Conservation (phyloP, 2,113 vertebrate species). For the Gymnarchus niloticus region DNA sequence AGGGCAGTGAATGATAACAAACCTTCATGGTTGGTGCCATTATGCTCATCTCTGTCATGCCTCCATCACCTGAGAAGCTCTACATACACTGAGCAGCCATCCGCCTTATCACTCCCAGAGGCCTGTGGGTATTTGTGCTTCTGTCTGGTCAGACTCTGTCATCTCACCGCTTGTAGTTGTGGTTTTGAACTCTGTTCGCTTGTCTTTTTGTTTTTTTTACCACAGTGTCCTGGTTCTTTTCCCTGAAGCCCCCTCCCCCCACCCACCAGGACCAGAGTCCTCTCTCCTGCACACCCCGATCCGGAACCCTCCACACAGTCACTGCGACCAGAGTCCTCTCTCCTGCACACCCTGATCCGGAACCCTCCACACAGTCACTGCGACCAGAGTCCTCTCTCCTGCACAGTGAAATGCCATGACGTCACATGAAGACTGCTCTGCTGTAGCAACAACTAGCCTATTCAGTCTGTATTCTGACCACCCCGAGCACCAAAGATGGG, state of each 20-base stretch:
- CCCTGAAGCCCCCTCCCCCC: not conserved
- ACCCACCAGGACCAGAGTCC: not conserved
- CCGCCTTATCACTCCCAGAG: not conserved
- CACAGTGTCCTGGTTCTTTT: not conserved
- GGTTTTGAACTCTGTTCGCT: not conserved
- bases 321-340: no score
- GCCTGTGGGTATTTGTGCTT: not conserved
- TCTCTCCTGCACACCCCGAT: no score
- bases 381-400: not conserved
- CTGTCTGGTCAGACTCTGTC: not conserved
- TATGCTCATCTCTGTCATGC: not conserved
- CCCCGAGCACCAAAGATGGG: no score
- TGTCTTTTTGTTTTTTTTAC: not conserved
- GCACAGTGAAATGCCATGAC: no score
- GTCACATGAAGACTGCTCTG: no score
- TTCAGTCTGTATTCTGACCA: no score
- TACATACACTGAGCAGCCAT: no score
- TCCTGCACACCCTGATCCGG: no score
- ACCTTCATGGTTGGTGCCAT: not conserved
- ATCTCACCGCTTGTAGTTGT: not conserved
- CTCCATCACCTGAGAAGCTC: not conserved
- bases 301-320: not conserved
- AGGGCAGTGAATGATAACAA: not conserved
- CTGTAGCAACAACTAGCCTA: no score
- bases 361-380: not conserved